phyloP scores from a whole-genome alignment of 2,888 invertebrate species.

The Agrotis segetum region DNA sequence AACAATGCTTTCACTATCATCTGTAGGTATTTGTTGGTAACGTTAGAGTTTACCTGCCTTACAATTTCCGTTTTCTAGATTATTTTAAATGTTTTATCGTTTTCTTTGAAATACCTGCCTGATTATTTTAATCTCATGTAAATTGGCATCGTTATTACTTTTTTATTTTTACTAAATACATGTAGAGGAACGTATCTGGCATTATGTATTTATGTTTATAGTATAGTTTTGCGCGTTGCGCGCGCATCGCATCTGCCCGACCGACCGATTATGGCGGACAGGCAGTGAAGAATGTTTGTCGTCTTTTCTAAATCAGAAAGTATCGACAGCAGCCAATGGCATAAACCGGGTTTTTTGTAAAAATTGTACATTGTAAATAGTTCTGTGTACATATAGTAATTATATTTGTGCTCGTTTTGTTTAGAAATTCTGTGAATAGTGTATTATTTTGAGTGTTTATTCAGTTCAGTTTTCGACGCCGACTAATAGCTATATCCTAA shows the following conservation, averaged over 20 bases:
- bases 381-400: conserved; percentile 94
- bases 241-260: conserved; percentile 90
- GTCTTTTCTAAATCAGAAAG: conserved; percentile 91
- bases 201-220: conserved; percentile 86
- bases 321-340: conserved; percentile 93
- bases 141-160: neutral
- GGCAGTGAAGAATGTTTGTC: conserved; percentile 89
- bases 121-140: neutral
- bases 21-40: neutral
- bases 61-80: neutral
- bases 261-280: conserved; percentile 91
- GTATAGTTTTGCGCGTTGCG: conserved; percentile 90
- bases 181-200: conserved; percentile 61
- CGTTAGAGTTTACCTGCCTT: too few relatives aligned
- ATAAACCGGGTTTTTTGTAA: conserved; percentile 92
- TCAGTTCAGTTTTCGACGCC: conserved; percentile 92
- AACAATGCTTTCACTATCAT: neutral
- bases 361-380: conserved; percentile 94
- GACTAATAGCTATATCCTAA: conserved; percentile 86
- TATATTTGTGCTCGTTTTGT: conserved; percentile 93
- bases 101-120: neutral
- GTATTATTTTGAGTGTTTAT: conserved; percentile 91
- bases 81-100: neutral
- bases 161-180: conserved; percentile 23
- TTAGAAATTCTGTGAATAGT: conserved; percentile 92